Conservation (phyloP, 2,888 invertebrate species). For the Poecilobothrus nobilitatus region DNA sequence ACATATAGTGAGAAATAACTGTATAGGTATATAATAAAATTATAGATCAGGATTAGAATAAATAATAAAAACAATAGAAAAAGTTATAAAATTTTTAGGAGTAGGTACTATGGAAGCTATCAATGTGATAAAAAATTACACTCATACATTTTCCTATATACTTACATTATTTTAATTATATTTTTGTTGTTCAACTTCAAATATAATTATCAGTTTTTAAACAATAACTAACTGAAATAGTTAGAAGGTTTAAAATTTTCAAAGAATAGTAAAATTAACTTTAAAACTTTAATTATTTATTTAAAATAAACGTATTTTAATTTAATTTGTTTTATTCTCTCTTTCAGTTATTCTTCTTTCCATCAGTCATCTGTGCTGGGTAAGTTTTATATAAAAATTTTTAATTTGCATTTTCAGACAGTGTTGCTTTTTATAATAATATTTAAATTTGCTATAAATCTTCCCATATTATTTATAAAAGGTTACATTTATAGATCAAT, state of each 20-base stretch:
- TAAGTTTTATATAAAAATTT: slow-evolving; percentile 23
- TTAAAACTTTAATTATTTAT: neutral
- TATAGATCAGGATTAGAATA: too few species aligned
- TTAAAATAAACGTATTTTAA: neutral
- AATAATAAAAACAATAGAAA: too few species aligned
- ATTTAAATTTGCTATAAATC: too few species aligned
- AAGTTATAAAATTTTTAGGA: too few species aligned
- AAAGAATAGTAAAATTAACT: neutral
- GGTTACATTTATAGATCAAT: neutral
- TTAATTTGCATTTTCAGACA: too few species aligned
- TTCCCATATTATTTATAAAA: too few species aligned
- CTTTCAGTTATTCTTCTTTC: slow-evolving; percentile 29
- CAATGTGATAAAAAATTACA: neutral
- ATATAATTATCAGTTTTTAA: neutral
- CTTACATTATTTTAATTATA: neutral
- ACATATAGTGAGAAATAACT: too few species aligned
- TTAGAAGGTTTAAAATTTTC: neutral
- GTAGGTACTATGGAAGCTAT: too few species aligned
- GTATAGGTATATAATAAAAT: too few species aligned
- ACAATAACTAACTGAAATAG: neutral
- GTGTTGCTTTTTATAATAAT: too few species aligned
- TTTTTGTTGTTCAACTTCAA: neutral
- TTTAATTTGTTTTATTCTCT: slow-evolving; percentile 15
- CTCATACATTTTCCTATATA: too few species aligned
- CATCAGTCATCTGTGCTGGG: slow-evolving; percentile 28